A percentile compares a stretch with the other conserved stretches of the same genome.
These are phyloP conservation scores for Carabus problematicus DNA, from an alignment of 2,888 invertebrate genomes.

Conservation along the genomic window DNA sequence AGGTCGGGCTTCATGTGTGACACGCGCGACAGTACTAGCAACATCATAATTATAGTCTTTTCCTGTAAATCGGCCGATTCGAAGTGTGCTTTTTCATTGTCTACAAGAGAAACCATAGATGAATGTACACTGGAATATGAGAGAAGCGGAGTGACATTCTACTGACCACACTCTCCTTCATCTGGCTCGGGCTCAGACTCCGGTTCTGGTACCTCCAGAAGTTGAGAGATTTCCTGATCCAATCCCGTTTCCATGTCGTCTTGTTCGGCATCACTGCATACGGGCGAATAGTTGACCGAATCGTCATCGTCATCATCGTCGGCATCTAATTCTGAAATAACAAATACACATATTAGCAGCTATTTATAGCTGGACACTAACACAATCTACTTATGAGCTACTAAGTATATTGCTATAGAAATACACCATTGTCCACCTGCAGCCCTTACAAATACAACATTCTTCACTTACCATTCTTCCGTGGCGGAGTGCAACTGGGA, in stretches of 20 bases:
- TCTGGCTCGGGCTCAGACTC: slow-evolving; percentile 17
- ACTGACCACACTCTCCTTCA: slow-evolving; percentile 21
- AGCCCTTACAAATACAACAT: neutral
- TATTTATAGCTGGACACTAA: neutral
- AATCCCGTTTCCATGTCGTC: slow-evolving; percentile 48
- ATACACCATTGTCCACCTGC: no score
- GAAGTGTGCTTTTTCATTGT: slow-evolving; percentile 32
- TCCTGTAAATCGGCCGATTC: slow-evolving; percentile 30
- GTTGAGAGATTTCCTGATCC: neutral
- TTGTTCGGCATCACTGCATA: slow-evolving; percentile 67
- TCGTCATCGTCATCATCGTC: slow-evolving; percentile 51
- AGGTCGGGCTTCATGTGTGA: slow-evolving; percentile 24
- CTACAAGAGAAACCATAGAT: slow-evolving; percentile 5
- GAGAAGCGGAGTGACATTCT: neutral
- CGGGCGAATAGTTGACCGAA: slow-evolving; percentile 71
- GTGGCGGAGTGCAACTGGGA: slow-evolving; percentile 16
- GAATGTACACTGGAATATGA: neutral
- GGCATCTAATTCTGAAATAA: slow-evolving; percentile 11
- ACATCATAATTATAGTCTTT: slow-evolving; percentile 36
- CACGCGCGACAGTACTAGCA: slow-evolving; percentile 24
- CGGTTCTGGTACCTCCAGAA: slow-evolving; percentile 5
- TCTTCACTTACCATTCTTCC: slow-evolving; percentile 12
- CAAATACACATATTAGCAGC: neutral
- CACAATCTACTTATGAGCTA: neutral
- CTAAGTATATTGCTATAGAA: no score